phyloP scores from a whole-genome alignment of 2,888 invertebrate genomes.

The Sphaeridia pumilis region DNA sequence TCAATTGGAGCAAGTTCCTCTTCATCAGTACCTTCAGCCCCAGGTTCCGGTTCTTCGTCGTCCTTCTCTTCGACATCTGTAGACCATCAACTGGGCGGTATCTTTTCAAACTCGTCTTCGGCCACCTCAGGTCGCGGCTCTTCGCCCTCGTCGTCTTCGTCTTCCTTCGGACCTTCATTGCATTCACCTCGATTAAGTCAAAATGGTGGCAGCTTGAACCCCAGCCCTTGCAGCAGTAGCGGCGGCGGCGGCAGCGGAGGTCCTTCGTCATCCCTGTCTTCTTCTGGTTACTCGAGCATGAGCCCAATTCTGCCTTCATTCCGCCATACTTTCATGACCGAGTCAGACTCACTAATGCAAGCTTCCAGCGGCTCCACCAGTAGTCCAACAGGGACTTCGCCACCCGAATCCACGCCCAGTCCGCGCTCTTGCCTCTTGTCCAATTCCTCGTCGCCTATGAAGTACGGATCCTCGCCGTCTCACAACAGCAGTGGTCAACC shows the following conservation, averaged over 20 bases:
- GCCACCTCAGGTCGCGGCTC: no score
- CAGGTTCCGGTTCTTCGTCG: no score
- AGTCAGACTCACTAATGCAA: conserved; percentile 29
- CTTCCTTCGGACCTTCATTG: conserved; percentile 2
- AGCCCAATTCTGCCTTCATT: conserved; percentile 35
- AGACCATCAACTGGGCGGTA: no score
- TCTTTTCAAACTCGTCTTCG: no score
- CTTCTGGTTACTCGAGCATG: conserved; percentile 21
- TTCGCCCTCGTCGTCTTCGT: background rate
- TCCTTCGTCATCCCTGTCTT: background rate
- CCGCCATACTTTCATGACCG: conserved; percentile 36
- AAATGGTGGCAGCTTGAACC: conserved; percentile 2
- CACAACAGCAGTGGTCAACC: no score
- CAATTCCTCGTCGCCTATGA: conserved; percentile 18
- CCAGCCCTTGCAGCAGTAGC: background rate
- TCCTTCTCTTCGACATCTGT: no score
- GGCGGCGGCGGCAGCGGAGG: background rate
- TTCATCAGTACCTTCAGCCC: background rate
- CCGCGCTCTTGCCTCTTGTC: conserved; percentile 20
- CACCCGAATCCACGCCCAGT: conserved; percentile 46
- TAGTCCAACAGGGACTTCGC: conserved; percentile 38
- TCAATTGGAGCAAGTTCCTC: no score
- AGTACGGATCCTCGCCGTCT: no score
- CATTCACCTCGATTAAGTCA: background rate
- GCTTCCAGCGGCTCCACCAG: conserved; percentile 26